Evolutionary conservation across 92 coral and sea anemone species (phyloP), one percentile per base, ranked within the genome.

Genomic region (Siderastrea radians): DNA sequence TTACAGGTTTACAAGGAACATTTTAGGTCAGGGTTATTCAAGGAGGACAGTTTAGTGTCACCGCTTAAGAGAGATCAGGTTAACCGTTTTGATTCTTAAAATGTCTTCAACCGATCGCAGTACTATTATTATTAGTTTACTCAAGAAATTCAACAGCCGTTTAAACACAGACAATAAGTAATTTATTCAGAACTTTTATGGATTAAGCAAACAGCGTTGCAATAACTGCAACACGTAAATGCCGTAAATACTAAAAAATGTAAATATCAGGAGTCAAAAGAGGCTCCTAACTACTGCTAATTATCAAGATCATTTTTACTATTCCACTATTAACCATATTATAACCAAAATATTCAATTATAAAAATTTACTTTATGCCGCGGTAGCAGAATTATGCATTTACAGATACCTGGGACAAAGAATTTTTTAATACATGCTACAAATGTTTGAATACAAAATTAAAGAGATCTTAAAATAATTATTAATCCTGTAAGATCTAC

Each of bases 381-480:
- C 84, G 64, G 89, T 78, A 77, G 89, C 89, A 57, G 84, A 78
- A 76, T 85, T 85, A 85, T 77, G 84, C 83, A 85, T 85, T 85
- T 85, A 85, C 84, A 85, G 80, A 65, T 85, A 85, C 87, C 87
- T 84, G 87, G 57, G 72, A 84, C 87, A 84, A 73, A 84, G 87
- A 84, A 74, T 74, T 73, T 61, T 84, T 84, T 77, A 66, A 77
- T 85, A 65, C 89, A 85, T 58, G 76, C 89, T 85, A 85, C 89
- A 85, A 85, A 85, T 64, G 89, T 85, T 78, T 77, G 84, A 78
- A 77, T 85, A 85, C 65, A 85, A 85, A 85, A 85, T 85, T 85
- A 85, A 85, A 85, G 89, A 78, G 89, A 85, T 85, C 83, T 85
- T 85, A 85, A 85, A 85, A 85, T 85, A 85, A 85, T 84, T 84